Percentiles rank a stretch among this genome's conserved stretches.
These are phyloP conservation scores for Neodiprion lecontei DNA, from an alignment of 1,140 invertebrate species.

Conservation along the genomic window DNA sequence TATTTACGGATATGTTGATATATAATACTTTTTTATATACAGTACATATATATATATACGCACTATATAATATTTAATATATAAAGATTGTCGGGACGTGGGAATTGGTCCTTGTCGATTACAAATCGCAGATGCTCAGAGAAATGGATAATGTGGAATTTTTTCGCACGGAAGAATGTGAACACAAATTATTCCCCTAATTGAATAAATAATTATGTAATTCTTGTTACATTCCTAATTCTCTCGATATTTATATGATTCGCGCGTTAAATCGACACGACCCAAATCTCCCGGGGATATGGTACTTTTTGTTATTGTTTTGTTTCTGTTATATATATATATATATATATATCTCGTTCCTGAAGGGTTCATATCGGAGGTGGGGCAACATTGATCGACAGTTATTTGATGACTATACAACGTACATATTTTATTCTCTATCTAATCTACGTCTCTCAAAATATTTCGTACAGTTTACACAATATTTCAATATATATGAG, in stretches of 20 bases:
- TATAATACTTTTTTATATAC: too few relatives aligned
- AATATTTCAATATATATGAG: background rate
- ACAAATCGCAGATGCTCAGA: too few relatives aligned
- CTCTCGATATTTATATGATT: background rate
- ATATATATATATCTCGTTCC: too few relatives aligned
- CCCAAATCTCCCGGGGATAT: background rate
- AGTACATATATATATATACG: too few relatives aligned
- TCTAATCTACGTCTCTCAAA: conserved; percentile 1
- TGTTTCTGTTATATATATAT: background rate
- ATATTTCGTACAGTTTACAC: conserved; percentile 1
- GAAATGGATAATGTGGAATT: too few relatives aligned
- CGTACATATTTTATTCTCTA: background rate
- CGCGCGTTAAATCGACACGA: background rate
- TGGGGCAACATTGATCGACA: background rate
- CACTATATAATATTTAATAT: too few relatives aligned
- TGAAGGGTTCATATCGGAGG: background rate
- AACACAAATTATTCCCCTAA: too few relatives aligned
- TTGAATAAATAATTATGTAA: too few relatives aligned
- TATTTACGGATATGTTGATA: too few relatives aligned
- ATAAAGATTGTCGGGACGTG: too few relatives aligned
- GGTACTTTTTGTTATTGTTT: background rate
- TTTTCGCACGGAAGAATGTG: too few relatives aligned
- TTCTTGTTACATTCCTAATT: background rate
- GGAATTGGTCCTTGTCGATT: too few relatives aligned
- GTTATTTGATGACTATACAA: background rate